Base-by-base conservation (phyloP, 64 coral and sea anemone genomes). In the Anthopleura sola region DNA sequence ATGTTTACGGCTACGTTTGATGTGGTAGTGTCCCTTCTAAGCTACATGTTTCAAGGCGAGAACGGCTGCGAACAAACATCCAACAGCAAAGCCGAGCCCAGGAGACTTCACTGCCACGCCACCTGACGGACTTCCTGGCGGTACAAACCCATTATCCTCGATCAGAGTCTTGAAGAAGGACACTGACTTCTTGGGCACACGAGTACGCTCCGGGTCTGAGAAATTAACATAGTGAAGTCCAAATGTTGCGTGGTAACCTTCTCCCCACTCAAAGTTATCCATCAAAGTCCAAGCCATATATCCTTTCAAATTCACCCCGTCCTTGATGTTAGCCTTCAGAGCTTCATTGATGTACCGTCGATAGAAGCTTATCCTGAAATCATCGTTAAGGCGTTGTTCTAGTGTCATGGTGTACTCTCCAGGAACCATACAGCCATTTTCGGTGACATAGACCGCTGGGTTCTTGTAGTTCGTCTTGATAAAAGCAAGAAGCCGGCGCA, bases 261-360 rank as follows among this genome's bases (percentile, higher is more conserved):
- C 40, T 9, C 18, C 80, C 93, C 93, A 95, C 75, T 95, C 93
- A 40, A 98, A 98, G 68, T 98, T 98, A 86, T 98, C 95, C 95
- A 98, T 98, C 23, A 98, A 29, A 3, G 95, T 91, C 95, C 95
- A 98, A 23, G 95, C 95, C n/a, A 88, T 81, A 66, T 91, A 88
- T 19, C 91, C 95, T 85, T 82, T 88, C 47, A 98, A 78, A 37
- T 98, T 60, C 6, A 98, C 95, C 9, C 55, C 78, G 44, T 98
- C 95, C 69, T 90, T 23, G 13, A 64, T 12, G 51, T 91, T 86
- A 18, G 95, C 95, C 55, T 98, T 98, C 1, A 93, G 38, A 26
- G 93, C 87, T 78, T 93, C 95, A n/a, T 98, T 98, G 60, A 49
- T 93, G 75, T 98, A 98, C 2, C 91, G 60, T 44, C 78, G 82